Evolutionary conservation across 2,113 vertebrate genomes (phyloP), one percentile per base, ranked within the genome.

Genomic region (Neotragus moschatus): DNA sequence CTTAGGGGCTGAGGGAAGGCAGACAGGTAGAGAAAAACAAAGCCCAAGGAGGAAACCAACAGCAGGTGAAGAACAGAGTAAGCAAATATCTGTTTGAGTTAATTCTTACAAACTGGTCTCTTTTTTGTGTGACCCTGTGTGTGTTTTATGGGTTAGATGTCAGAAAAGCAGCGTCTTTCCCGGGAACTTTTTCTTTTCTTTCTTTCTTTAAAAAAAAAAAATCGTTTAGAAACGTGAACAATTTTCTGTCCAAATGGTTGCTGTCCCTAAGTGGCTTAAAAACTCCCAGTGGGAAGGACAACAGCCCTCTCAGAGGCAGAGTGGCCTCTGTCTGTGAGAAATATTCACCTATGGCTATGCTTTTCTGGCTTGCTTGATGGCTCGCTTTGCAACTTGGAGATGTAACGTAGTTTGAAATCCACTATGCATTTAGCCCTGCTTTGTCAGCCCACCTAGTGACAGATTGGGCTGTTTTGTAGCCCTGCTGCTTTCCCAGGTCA

Each of bases 171-270:
- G 97, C 98, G 96, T 93, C 95, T 98, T 96, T 98, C 97, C 97
- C 96, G 97, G 98, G 96, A 98, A 89, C 28, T 73, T 73, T 92
- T 96, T 77, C 75, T 95, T 89, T 61, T 84, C 91, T 95, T 90
- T 95, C 92, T 94, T 98, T 97, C 91, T 98, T 95, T 90, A 97
- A 97, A 97, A 97, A 58, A 51, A 56, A 58, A 97, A 92, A 96
- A 91, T 96, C 93, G 84, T 94, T 97, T 97, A 95, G 92, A 90
- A 96, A 96, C 91, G 96, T 97, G 97, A 98, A 96, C 97, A 97
- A 98, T 98, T 98, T 98, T 98, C 96, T 98, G 98, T 99, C 99
- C 98, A 98, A 98, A 99, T 98, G 98, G 95, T 98, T n/a, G 90
- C 98, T 98, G 98, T 98, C 98, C 98, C 98, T 97, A 96, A 96